These are phyloP conservation scores for Phasia obesa DNA, from an alignment of 2,888 invertebrate species.

Conservation along the genomic window DNA sequence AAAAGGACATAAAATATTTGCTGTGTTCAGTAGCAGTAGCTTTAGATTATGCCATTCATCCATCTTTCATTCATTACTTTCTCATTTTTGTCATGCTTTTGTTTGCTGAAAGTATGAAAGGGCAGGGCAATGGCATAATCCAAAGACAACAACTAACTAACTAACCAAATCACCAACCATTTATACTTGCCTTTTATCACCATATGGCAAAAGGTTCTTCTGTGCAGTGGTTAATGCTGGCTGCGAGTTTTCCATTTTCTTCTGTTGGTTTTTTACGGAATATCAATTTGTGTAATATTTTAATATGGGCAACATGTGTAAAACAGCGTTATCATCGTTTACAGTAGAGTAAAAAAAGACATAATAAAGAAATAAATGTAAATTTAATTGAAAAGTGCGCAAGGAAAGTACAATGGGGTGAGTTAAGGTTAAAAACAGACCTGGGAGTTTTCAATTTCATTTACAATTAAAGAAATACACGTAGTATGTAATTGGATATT, in stretches of 20 bases:
- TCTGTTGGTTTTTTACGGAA: constrained; percentile 72
- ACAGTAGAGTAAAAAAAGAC: constrained; percentile 57
- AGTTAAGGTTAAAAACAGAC: neutral
- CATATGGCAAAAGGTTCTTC: constrained; percentile 46
- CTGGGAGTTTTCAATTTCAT: no score
- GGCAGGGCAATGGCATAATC: constrained; percentile 29
- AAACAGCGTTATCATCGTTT: constrained; percentile 62
- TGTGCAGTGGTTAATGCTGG: constrained; percentile 1
- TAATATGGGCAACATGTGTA: constrained; percentile 72
- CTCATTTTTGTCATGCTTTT: constrained; percentile 18
- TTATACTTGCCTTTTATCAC: constrained; percentile 41
- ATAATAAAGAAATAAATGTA: constrained; percentile 39
- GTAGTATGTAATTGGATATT: no score
- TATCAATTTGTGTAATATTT: constrained; percentile 78
- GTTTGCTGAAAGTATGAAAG: constrained; percentile 14
- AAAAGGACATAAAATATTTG: constrained; percentile 60
- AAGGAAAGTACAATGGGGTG: neutral
- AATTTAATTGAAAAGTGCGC: constrained; percentile 54
- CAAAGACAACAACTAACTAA: constrained; percentile 24
- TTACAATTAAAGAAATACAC: no score
- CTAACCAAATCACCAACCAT: constrained; percentile 55
- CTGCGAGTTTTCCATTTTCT: constrained; percentile 6
- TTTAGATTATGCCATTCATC: constrained; percentile 69
- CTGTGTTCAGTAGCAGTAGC: constrained; percentile 63
- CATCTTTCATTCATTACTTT: constrained; percentile 57